Evolutionary conservation across 2,113 vertebrate genomes (phyloP), one percentile per base, ranked within the genome.

Genomic region (Aplodontia rufa): DNA sequence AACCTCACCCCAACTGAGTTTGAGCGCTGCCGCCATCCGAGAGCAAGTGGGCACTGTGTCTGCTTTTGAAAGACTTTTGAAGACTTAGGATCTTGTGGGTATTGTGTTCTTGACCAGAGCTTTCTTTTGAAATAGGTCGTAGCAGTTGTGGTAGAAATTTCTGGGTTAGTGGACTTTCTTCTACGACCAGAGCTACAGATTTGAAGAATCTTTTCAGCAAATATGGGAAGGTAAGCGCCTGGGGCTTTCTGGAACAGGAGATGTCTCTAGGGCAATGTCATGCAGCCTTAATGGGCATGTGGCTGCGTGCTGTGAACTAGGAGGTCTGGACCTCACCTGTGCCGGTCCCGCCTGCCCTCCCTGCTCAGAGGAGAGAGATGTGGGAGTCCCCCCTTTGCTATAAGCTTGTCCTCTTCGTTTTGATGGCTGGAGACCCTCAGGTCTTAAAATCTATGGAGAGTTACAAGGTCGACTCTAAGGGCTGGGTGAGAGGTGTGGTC

Each of bases 161-260:
- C n/a, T 99, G 99, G 99, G 99, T 99, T 95, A 99, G 99, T 90
- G 99, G 99, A 17, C 99, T 99, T 49, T 99, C 99, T 19, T 99
- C 99, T 86, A 99, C 99, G 28, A 99, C 99, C 93, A 99, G 99
- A 99, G 99, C 99, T 71, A 99, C 99, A 68, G 99, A 99, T 98
- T 95, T 99, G 98, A 99, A 99, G 98, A 99, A 99, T 12, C 98
- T 99, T 7, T 99, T 99, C 93, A 99, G 99, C 98, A 99, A 99
- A 97, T 99, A 99, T 9, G 99, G 99, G 68, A 99, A 99, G 99
- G 99, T 99, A 92, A 97, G 98, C 9, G 0, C 45, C 7, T 4
- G 51, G 40, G 30, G 1, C n/a, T 51, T 40, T 66, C 1, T 93
- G 66, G 47, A 51, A 24, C 16, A 62, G 26, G 40, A 49, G 30